Percentiles rank a stretch among this genome's conserved stretches.
These are phyloP conservation scores for Oreochromis aureus DNA, from an alignment of 2,113 vertebrate genomes.

Conservation along the genomic window DNA sequence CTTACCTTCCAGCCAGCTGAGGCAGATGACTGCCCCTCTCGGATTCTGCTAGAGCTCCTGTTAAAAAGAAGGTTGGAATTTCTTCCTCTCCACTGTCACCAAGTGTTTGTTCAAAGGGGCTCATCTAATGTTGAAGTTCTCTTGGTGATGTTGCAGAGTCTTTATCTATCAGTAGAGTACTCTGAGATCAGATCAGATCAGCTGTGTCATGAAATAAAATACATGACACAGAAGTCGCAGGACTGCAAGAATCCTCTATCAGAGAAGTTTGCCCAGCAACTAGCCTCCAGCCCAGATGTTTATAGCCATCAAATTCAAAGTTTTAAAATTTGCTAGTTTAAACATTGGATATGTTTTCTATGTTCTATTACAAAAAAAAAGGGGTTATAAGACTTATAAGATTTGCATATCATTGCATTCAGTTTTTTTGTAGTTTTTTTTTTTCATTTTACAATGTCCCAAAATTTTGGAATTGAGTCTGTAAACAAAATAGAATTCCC, in stretches of 20 bases:
- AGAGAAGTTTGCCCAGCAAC: not conserved
- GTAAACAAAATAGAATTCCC: fast-evolving
- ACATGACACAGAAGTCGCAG: not conserved
- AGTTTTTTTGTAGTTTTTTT: not conserved
- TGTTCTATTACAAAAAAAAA: not conserved
- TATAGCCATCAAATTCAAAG: not conserved
- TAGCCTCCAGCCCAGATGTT: not conserved
- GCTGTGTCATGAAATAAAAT: not conserved
- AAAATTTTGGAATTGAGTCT: not conserved
- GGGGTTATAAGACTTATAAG: not conserved
- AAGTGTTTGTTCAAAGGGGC: not conserved
- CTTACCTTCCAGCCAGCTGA: not conserved
- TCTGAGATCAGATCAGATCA: not conserved
- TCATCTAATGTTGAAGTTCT: not conserved
- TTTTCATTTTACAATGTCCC: not conserved
- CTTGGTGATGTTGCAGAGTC: not conserved
- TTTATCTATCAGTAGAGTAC: not conserved
- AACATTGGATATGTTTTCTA: fast-evolving
- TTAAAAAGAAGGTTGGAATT: not conserved
- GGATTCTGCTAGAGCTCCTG: not conserved
- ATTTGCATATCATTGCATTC: not conserved
- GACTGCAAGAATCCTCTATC: not conserved
- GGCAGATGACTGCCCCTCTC: not conserved
- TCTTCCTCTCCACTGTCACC: not conserved
- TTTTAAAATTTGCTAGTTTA: not conserved